These are phyloP conservation scores for Anableps anableps DNA, from an alignment of 2,797 vertebrate species.

Conservation along the genomic window DNA sequence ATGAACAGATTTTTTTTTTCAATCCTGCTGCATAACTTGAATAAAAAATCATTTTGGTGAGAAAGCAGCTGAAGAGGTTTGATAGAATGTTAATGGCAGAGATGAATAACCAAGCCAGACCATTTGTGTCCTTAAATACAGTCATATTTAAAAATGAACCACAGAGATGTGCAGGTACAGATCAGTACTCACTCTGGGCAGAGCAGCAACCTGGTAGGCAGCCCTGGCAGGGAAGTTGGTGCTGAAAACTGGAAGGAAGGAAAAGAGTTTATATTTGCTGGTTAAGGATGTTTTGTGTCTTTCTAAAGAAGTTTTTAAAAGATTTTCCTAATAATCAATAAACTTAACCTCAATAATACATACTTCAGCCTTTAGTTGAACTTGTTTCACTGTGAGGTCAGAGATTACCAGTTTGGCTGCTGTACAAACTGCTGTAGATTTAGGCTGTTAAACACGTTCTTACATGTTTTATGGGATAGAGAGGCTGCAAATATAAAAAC, in stretches of 20 bases:
- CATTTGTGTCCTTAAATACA: neutral
- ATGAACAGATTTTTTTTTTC: neutral
- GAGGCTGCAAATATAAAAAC: neutral
- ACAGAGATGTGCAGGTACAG: neutral
- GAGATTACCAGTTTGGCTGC: neutral
- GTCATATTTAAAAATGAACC: neutral
- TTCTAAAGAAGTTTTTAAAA: neutral
- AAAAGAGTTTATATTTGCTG: neutral
- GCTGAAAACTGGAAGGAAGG: constrained; percentile 86
- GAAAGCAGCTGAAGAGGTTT: neutral
- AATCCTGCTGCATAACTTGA: neutral
- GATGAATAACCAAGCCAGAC: neutral
- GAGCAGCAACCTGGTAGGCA: constrained; percentile 93
- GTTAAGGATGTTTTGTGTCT: neutral
- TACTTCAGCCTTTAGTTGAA: neutral
- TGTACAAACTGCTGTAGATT: neutral
- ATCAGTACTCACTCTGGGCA: constrained; percentile 88
- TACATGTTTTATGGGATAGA: neutral
- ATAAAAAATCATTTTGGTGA: no score
- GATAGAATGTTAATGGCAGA: neutral
- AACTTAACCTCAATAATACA: neutral
- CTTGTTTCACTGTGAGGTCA: neutral
- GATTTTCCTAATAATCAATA: neutral
- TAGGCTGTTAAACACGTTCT: neutral
- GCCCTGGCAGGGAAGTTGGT: constrained; percentile 91